Conservation (phyloP, 2,888 invertebrate genomes). For the Dryomyza anilis region DNA sequence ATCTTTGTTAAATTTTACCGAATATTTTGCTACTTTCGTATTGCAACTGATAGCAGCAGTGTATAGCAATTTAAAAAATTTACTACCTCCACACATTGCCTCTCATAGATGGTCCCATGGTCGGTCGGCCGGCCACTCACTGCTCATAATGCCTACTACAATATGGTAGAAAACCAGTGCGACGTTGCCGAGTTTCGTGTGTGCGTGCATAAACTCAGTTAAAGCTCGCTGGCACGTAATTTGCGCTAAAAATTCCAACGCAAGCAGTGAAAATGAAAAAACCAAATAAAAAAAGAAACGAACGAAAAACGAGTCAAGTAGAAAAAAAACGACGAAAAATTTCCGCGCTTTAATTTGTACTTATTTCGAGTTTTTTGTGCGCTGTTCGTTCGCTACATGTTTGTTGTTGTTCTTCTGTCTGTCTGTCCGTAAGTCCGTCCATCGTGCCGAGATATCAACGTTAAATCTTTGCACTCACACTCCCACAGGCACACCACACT, state of each 20-base stretch:
- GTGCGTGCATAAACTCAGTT: no score
- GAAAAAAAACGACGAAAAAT: constrained; percentile 3
- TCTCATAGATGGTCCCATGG: no score
- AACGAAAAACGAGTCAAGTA: no score
- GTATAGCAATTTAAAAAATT: no score
- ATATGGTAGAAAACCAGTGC: constrained; percentile 5
- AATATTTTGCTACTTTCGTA: no score
- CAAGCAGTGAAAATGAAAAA: background rate
- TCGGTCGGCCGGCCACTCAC: no score
- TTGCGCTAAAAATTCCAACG: constrained; percentile 26
- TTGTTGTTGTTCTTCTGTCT: background rate
- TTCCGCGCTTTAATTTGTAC: constrained; percentile 26
- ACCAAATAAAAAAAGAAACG: background rate
- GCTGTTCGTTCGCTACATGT: background rate
- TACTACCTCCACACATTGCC: no score
- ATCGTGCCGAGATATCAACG: background rate
- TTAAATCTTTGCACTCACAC: constrained; percentile 18
- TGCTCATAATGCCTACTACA: no score
- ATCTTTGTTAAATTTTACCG: no score
- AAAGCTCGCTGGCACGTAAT: constrained; percentile 17
- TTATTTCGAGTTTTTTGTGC: constrained; percentile 7
- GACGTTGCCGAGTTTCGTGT: constrained; percentile 23
- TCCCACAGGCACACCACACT: background rate
- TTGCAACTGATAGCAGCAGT: no score
- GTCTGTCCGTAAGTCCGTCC: background rate